These are phyloP conservation scores for Coenonympha arcania DNA, from an alignment of 2,888 invertebrate species.

Conservation along the genomic window DNA sequence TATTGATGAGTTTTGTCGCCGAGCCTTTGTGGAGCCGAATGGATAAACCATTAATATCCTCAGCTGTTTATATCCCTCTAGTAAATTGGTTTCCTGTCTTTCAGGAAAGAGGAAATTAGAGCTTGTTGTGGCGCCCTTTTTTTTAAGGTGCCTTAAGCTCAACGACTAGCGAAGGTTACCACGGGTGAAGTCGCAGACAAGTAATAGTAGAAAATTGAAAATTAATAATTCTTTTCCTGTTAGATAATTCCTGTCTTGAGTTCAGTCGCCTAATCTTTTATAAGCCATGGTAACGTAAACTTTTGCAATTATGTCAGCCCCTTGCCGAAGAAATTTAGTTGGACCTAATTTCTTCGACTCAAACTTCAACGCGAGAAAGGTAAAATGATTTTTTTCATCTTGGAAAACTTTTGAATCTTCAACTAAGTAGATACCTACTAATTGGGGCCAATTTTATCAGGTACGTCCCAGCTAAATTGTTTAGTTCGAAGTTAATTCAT, in stretches of 20 bases:
- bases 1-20: conserved; percentile 24
- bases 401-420: conserved; percentile 5
- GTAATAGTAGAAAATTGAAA: too few species aligned
- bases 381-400: conserved; percentile 10
- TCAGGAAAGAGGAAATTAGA: too few species aligned
- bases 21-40: conserved; percentile 14
- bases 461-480: too few species aligned
- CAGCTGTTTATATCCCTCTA: too few species aligned
- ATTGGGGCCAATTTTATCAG: too few species aligned
- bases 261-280: conserved; percentile 15
- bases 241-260: conserved; percentile 5
- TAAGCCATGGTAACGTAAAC: conserved; percentile 14
- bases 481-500: too few species aligned
- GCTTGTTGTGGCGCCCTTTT: too few species aligned
- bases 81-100: not conserved
- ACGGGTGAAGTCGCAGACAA: not conserved
- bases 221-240: not conserved
- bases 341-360: conserved; percentile 11
- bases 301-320: conserved; percentile 22
- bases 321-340: conserved; percentile 11
- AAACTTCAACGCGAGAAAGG: conserved; percentile 14
- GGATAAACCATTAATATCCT: too few species aligned
- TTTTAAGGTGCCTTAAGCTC: too few species aligned
- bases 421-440: conserved; percentile 1
- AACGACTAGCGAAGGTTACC: not conserved